Conservation (phyloP, 1,140 invertebrate species). For the Alviniconcha marisindica region DNA sequence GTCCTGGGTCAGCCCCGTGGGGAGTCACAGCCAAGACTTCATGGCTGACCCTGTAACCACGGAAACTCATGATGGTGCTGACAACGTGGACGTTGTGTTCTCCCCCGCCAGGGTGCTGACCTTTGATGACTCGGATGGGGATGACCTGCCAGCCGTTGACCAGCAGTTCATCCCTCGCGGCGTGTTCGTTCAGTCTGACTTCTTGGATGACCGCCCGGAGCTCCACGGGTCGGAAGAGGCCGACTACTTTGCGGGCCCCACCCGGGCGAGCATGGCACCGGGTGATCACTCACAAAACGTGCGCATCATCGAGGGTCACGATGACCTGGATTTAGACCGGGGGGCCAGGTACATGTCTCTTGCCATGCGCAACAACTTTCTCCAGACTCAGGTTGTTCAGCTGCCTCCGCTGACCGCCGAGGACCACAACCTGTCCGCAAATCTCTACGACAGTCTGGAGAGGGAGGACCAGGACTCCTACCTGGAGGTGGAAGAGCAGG, state of each 20-base stretch:
- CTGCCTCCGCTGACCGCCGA: conserved; percentile 30
- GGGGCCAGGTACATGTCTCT: conserved; percentile 18
- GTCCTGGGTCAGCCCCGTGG: conserved; percentile 23
- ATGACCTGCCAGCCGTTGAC: conserved; percentile 19
- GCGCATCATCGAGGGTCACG: conserved; percentile 56
- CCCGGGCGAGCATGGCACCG: not conserved
- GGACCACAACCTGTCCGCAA: conserved; percentile 27
- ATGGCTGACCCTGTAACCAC: not conserved
- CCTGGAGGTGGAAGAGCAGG: conserved; percentile 8
- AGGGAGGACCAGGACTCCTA: conserved; percentile 42
- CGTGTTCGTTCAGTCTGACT: conserved; percentile 30
- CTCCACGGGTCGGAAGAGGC: conserved; percentile 41
- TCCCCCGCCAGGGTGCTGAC: conserved; percentile 34
- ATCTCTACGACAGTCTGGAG: conserved; percentile 54
- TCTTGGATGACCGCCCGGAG: conserved; percentile 32
- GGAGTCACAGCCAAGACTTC: conserved; percentile 7
- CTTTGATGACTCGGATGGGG: conserved; percentile 39
- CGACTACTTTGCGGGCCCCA: conserved; percentile 6
- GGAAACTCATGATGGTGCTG: not conserved
- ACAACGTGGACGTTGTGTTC: conserved; percentile 23
- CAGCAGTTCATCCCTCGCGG: conserved; percentile 6
- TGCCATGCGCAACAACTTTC: conserved; percentile 34
- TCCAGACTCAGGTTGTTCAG: conserved; percentile 44
- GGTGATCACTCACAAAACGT: conserved; percentile 44
- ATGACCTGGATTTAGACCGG: conserved; percentile 41